Percentiles rank a stretch among this genome's conserved stretches.
Evolutionary conservation across 2,113 vertebrate genomes (phyloP).

Genomic region (Micromys minutus): DNA sequence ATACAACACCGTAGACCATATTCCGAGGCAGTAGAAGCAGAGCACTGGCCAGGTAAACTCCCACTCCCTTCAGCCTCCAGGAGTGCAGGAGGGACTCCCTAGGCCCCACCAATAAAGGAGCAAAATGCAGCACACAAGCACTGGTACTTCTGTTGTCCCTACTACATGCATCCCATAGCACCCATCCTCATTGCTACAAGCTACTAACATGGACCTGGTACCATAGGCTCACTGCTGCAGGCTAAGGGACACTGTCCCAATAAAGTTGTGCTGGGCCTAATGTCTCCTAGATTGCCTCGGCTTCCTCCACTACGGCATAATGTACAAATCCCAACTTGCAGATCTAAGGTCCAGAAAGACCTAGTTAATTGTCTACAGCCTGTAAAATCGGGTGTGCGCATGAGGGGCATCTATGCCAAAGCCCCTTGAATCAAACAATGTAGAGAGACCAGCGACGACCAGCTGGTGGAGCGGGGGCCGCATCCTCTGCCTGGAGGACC

Average conservation of each 20-base stretch:
- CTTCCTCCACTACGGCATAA: background rate
- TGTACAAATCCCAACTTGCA: background rate
- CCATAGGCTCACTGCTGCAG: background rate
- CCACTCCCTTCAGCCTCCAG: background rate
- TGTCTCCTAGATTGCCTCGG: background rate
- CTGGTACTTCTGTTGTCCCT: background rate
- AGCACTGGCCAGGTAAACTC: background rate
- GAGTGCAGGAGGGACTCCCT: background rate
- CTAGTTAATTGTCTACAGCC: background rate
- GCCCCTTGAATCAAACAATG: background rate
- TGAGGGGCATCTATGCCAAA: rapidly evolving
- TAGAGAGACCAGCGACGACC: no score
- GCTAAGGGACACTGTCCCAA: background rate
- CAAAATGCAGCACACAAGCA: background rate
- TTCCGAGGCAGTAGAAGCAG: background rate
- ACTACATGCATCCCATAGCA: rapidly evolving
- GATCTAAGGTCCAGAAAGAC: background rate
- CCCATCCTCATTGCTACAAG: no score
- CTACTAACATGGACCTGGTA: rapidly evolving
- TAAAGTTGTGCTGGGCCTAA: background rate
- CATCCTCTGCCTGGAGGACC: background rate
- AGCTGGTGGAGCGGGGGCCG: rapidly evolving
- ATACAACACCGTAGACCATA: no score
- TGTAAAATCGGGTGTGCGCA: rapidly evolving
- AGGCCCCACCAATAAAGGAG: background rate